Evolutionary conservation across 2,797 vertebrate species (phyloP).

Genomic region (Epinephelus malabaricus): DNA sequence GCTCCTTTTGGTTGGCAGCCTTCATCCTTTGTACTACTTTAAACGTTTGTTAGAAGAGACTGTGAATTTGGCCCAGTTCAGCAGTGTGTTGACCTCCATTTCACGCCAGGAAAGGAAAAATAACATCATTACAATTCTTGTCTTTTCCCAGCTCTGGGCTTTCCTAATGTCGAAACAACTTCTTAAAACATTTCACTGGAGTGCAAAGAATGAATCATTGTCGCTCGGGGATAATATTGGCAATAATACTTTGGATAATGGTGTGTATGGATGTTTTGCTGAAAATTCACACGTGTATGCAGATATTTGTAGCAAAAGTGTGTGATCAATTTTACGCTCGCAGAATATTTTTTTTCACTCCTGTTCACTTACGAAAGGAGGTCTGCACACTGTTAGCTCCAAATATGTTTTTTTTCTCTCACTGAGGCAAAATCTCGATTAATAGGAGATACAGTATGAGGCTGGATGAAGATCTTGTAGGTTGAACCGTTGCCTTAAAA

Average conservation of each 20-base stretch:
- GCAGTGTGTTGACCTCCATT: conserved; percentile 17
- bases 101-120: conserved; percentile 41
- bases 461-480: too few species aligned
- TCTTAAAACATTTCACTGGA: conserved; percentile 18
- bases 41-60: conserved; percentile 11
- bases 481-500: too few species aligned
- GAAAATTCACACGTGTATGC: not conserved
- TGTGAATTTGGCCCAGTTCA: conserved; percentile 6
- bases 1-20: conserved; percentile 36
- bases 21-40: conserved; percentile 14
- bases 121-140: conserved; percentile 35
- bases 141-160: conserved; percentile 27
- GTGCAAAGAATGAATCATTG: conserved; percentile 16
- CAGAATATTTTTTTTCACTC: too few species aligned
- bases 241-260: not conserved
- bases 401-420: too few species aligned
- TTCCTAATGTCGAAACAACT: conserved; percentile 6
- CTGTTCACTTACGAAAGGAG: too few species aligned
- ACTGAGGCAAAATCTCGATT: too few species aligned
- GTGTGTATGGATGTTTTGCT: not conserved
- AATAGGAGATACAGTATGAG: too few species aligned
- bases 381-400: too few species aligned
- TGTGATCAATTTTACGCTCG: too few species aligned
- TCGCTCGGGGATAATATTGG: not conserved
- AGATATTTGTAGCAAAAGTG: not conserved